Evolutionary conservation across 2,797 vertebrate species (phyloP).

Genomic region (Meriones psammophilus): DNA sequence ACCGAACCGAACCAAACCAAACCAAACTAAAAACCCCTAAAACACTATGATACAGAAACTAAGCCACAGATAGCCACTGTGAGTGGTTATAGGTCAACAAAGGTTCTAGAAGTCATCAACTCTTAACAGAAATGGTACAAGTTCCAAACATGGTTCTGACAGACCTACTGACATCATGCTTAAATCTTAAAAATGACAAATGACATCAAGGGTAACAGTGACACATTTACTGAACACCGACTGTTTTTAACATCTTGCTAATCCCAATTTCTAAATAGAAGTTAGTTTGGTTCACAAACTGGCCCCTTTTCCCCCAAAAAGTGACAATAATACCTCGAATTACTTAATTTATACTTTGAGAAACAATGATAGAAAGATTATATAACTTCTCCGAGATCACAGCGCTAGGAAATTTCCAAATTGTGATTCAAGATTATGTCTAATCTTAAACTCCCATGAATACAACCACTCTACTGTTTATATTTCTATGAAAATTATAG

Average conservation of each 20-base stretch:
- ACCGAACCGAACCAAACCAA: too few relatives aligned
- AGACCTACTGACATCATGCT: constrained; percentile 33
- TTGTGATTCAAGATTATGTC: constrained; percentile 50
- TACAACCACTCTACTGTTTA: constrained; percentile 48
- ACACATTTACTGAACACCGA: not conserved
- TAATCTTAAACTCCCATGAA: constrained; percentile 41
- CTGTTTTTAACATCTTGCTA: not conserved
- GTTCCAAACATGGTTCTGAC: constrained; percentile 17
- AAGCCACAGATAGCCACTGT: not conserved
- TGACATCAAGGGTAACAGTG: not conserved
- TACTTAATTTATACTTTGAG: constrained; percentile 40
- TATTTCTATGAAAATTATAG: constrained; percentile 58
- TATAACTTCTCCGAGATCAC: constrained; percentile 46
- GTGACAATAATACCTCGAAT: not conserved
- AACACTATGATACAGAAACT: constrained; percentile 47
- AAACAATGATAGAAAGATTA: constrained; percentile 49
- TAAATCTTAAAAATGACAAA: constrained; percentile 62
- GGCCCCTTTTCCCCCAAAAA: not conserved
- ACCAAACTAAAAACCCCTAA: not conserved
- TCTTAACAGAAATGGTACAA: constrained; percentile 34
- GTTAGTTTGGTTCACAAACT: constrained; percentile 50
- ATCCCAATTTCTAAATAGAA: constrained; percentile 45
- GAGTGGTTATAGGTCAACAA: constrained; percentile 29
- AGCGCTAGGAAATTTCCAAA: constrained; percentile 54
- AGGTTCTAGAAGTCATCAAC: constrained; percentile 30